Evolutionary conservation across 2,797 vertebrate species (phyloP), one percentile per base, ranked within the genome.

Genomic region (Coreius guichenoti): DNA sequence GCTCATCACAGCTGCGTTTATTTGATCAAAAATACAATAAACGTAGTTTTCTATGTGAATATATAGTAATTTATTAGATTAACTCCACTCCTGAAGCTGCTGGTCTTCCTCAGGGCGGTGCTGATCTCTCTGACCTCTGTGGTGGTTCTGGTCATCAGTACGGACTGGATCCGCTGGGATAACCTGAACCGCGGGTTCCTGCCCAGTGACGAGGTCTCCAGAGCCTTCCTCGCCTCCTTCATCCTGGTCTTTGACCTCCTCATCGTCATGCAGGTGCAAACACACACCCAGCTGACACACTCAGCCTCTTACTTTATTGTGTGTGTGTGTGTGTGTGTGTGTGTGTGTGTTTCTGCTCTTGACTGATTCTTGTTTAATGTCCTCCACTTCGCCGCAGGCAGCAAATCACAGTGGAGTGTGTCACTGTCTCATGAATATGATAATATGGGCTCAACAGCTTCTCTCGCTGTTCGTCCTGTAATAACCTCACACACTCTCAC

Each of bases 81-180:
- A n/a, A n/a, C n/a, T 33, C 3, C 33, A 33, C 3, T 33, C 8
- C 8, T 39, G 1, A 0, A 8, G 39, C 11, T 11, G 23, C 39
- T 29, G 17, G 0, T 74, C 16, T 83, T 29, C 87, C 93, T 47
- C 92, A 99, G 98, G 98, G 93, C 97, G 0, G 98, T 99, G 91
- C 95, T 99, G 78, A 94, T 99, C 91, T 96, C 95, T 82, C 94
- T 99, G 92, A 99, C 98, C 67, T 98, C 98, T 0, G 95, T 98
- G 89, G 98, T 99, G 91, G 96, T 99, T 68, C 93, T 99, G 91
- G 94, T 99, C 95, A 99, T 99, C 93, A 98, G 97, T 76, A 99
- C 98, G 3, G 97, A 99, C 94, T 99, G 98, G 98, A 99, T 99
- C 95, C 98, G 97, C 94, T 99, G 98, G 98, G 98, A 99, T 95